Conservation (phyloP, 2,888 invertebrate species). For the Coleophora deauratella region DNA sequence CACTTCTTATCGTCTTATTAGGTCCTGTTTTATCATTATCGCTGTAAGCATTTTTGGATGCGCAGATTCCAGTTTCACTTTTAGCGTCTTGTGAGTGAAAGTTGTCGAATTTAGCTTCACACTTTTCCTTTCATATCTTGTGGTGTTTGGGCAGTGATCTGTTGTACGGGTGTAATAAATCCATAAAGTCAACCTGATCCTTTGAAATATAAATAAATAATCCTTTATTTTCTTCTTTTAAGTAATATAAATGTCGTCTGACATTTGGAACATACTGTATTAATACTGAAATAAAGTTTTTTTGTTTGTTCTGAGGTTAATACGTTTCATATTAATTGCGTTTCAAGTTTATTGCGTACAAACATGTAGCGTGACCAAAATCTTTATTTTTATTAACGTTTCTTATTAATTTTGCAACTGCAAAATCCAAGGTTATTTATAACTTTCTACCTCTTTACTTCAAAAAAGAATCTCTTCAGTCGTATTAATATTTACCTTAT, state of each 20-base stretch:
- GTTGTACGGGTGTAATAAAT: conserved; percentile 25
- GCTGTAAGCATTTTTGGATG: conserved; percentile 40
- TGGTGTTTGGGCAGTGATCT: too few relatives aligned
- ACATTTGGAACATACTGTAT: background rate
- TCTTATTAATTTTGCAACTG: too few relatives aligned
- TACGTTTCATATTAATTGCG: too few relatives aligned
- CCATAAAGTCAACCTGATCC: conserved; percentile 26
- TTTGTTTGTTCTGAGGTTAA: too few relatives aligned
- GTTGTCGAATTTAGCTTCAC: conserved; percentile 51
- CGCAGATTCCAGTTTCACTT: conserved; percentile 65
- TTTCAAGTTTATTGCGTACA: too few relatives aligned
- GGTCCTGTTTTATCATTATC: conserved; percentile 32
- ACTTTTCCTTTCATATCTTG: conserved; percentile 58
- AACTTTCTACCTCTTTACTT: too few relatives aligned
- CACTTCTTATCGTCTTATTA: conserved; percentile 6
- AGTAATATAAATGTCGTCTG: conserved; percentile 3
- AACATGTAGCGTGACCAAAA: too few relatives aligned
- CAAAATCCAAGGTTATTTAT: too few relatives aligned
- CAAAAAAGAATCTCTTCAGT: too few relatives aligned
- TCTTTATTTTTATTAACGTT: too few relatives aligned
- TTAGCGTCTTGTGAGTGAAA: conserved; percentile 65
- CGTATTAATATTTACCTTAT: too few relatives aligned
- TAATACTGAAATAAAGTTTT: too few relatives aligned
- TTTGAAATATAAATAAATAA: conserved; percentile 7
- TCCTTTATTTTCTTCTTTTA: conserved; percentile 2